Percentiles rank a stretch among this genome's conserved stretches.
Conservation (phyloP, 2,888 invertebrate species). For the Catocala fraxini region DNA sequence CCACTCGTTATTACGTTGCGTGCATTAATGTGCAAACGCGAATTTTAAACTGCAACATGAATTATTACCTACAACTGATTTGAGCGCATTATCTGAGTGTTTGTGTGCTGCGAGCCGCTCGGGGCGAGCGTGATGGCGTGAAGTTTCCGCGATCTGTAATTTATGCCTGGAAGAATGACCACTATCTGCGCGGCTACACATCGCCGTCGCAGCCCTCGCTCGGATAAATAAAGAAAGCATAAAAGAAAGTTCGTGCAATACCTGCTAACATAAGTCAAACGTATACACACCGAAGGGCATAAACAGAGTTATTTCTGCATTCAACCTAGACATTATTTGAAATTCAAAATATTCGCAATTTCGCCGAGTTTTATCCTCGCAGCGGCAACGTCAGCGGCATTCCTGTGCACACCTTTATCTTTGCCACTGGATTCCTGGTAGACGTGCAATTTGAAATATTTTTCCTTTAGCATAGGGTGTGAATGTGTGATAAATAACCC, state of each 20-base stretch:
- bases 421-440: conserved; percentile 44
- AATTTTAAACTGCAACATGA: conserved; percentile 63
- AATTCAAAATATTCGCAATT: conserved; percentile 56
- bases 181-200: conserved; percentile 55
- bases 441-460: conserved; percentile 51
- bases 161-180: conserved; percentile 68
- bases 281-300: conserved; percentile 33
- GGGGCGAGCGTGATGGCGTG: conserved; percentile 64
- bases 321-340: conserved; percentile 51
- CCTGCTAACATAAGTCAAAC: conserved; percentile 41
- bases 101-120: conserved; percentile 53
- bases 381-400: conserved; percentile 44
- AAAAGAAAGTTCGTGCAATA: conserved; percentile 36
- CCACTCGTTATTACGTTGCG: conserved; percentile 64
- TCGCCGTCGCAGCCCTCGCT: conserved; percentile 20
- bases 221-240: conserved; percentile 41
- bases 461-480: conserved; percentile 39
- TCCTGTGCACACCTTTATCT: conserved; percentile 54
- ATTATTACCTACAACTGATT: conserved; percentile 58
- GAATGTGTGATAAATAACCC: conserved; percentile 36
- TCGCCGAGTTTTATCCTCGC: conserved; percentile 49
- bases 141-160: conserved; percentile 65
- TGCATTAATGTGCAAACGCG: conserved; percentile 68
- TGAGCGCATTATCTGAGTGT: conserved; percentile 66
- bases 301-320: conserved; percentile 50